These are phyloP conservation scores for Pseudorhiza aurosa DNA, from an alignment of 30 jellyfish, hydroid and myxozoan species.

Conservation along the genomic window DNA sequence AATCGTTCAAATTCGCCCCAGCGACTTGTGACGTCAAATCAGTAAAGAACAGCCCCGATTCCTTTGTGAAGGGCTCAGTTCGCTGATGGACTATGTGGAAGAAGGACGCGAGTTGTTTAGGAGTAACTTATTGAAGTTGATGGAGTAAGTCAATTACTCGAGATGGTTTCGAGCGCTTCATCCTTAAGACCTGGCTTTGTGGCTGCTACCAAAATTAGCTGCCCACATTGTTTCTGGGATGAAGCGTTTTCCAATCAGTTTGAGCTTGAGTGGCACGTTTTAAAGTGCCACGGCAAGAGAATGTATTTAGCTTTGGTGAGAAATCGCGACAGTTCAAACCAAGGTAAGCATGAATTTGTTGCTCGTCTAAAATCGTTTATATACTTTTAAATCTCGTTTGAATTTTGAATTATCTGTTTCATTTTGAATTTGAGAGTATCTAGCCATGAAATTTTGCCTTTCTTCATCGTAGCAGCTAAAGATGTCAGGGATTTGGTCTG, in stretches of 20 bases:
- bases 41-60: no score
- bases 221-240: slow-evolving; percentile 30
- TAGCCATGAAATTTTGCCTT: no score
- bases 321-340: neutral
- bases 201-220: neutral
- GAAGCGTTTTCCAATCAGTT: neutral
- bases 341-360: slow-evolving; percentile 14
- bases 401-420: no score
- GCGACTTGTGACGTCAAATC: slow-evolving; percentile 17
- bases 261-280: slow-evolving; percentile 50
- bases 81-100: neutral
- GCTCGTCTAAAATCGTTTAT: no score
- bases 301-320: slow-evolving; percentile 8
- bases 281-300: slow-evolving; percentile 3
- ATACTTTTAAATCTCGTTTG: no score
- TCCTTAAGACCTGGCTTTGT: neutral
- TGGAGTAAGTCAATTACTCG: neutral
- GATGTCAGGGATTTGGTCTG: no score
- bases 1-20: no score
- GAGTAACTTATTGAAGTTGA: no score
- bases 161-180: neutral
- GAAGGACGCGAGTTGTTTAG: neutral
- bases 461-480: no score
- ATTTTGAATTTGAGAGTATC: no score
- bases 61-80: neutral